Evolutionary conservation across 1,140 invertebrate species (phyloP), one percentile per base, ranked within the genome.

Genomic region (Heliconius congener): DNA sequence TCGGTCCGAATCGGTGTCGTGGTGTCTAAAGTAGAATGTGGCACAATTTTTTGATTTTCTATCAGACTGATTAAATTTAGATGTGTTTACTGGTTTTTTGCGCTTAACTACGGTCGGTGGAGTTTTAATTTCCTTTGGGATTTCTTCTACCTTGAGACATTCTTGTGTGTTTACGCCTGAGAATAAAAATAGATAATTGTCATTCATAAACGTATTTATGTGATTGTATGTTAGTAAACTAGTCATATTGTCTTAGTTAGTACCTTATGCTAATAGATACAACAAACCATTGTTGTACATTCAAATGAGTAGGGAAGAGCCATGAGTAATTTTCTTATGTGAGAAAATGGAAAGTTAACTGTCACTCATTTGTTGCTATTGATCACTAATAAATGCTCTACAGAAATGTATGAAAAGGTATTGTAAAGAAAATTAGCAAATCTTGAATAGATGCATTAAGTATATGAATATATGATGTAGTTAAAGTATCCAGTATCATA

Each of bases 1-100:
- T 81, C 87, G 93, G 78, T 98, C 97, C 1, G 97, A 97, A 91
- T 98, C 97, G 3, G 97, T 98, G 87, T 98, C 97, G 87, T 96
- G 95, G 90, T 98, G 97, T 91, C 96, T 97, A 90, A 97, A 98
- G 91, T 98, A 98, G 89, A 97, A 98, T 74, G 96, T 97, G 79
- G 96, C 97, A 86, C 96, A 96, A 88, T 98, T 97, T 86, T 97
- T 97, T 18, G 97, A 97, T 87, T 96, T 97, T 80, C 97, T 94
- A 91, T 97, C 96, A 1, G 96, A 96, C 57, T 96, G 94, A 87
- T 96, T 96, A 83, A 96, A 96, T 85, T 95, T 95, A 30, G 95
- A 96, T 5, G 94, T 94, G 84, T 96, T 93, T 52, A 95, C 87
- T 80, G 94, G 90, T 80, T 95, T 94, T 76, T 95, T 94, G 34